Evolutionary conservation across 2,113 vertebrate species (phyloP), one percentile per base, ranked within the genome.

Genomic region (Chinchilla lanigera): DNA sequence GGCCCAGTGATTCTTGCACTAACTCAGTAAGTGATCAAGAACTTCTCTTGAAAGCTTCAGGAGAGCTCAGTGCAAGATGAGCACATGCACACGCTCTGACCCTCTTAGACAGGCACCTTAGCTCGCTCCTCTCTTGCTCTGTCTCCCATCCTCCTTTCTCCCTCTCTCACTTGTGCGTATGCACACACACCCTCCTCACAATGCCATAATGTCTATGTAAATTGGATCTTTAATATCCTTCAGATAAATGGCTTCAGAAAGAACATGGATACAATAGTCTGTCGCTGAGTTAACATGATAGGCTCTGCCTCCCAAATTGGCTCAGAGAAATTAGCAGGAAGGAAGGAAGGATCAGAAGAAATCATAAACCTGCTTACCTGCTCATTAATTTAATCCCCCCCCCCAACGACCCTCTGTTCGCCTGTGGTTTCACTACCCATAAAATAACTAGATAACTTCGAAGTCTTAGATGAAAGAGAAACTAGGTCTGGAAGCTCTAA

Each of bases 401-500:
- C 82, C 60, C 82, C 41, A 22, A 67, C 83, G 73, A 80, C 80
- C 96, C 90, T 86, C 86, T 97, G 94, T 91, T 58, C 5, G 90
- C 97, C 97, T 19, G 86, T 91, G 96, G 94, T 97, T 97, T 98
- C 98, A 65, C 9, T 94, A 95, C 69, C 97, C 60, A 94, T 50
- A 61, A 97, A 96, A 98, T 93, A 98, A 98, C 95, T 71, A 97
- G 93, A 97, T 98, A 98, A 98, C 95, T 97, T 98, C 97, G 77
- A 97, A 98, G 97, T 97, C 98, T 97, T 93, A 98, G 98, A 99
- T 99, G 98, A 99, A 99, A 99, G 98, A 94, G 95, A 97, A 98
- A 88, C 56, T 24, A 88, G 96, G 94, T 95, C 98, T 98, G 98
- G 97, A 98, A 98, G 98, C 98, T 96, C 93, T 75, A 98, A 99